Evolutionary conservation across 2,888 invertebrate species (phyloP).

Genomic region (Nymphalis c-album): DNA sequence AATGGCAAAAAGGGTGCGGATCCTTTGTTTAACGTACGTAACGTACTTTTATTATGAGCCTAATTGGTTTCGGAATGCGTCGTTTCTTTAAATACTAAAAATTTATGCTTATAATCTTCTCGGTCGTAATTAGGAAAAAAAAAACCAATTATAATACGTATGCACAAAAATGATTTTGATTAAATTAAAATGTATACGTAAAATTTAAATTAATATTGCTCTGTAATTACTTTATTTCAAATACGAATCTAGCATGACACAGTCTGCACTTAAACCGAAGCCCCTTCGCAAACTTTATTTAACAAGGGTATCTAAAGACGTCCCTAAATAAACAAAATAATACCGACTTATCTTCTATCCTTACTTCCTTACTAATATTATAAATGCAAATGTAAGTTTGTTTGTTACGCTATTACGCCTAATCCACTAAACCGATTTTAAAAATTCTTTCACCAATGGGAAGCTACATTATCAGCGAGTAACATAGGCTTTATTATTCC

Average conservation of each 20-base stretch:
- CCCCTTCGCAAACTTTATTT: slow-evolving; percentile 22
- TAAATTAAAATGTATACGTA: not conserved
- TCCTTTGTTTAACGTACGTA: not conserved
- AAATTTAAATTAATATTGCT: not conserved
- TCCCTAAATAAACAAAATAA: slow-evolving; percentile 28
- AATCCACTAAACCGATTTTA: too few species aligned
- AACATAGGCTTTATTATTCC: too few species aligned
- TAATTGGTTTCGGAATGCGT: not conserved
- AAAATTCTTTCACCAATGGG: too few species aligned
- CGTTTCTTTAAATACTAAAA: too few species aligned
- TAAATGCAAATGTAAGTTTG: too few species aligned
- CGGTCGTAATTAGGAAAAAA: too few species aligned
- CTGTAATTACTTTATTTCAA: too few species aligned
- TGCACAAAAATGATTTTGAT: not conserved
- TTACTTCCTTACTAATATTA: too few species aligned
- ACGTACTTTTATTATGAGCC: not conserved
- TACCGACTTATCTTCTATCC: slow-evolving; percentile 14
- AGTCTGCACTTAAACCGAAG: not conserved
- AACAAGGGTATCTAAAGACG: slow-evolving; percentile 27
- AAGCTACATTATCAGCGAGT: too few species aligned
- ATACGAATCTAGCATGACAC: slow-evolving; percentile 3
- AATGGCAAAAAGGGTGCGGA: not conserved
- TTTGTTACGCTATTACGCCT: too few species aligned
- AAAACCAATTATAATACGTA: too few species aligned
- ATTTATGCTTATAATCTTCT: too few species aligned